Conservation (phyloP, 2,888 invertebrate species). For the Galerucella calmariensis region DNA sequence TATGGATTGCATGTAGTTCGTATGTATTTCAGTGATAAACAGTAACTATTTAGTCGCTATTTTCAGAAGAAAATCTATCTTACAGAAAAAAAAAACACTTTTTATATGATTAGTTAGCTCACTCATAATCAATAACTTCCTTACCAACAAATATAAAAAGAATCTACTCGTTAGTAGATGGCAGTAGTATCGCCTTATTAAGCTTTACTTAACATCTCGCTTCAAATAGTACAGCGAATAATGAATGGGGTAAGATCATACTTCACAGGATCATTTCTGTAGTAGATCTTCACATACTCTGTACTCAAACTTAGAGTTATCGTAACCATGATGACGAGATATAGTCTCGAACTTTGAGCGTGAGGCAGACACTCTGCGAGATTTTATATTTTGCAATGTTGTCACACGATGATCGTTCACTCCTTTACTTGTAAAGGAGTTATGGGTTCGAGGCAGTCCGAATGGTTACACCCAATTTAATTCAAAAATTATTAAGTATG, state of each 20-base stretch:
- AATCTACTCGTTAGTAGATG: neutral
- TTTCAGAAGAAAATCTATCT: neutral
- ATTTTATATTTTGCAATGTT: slow-evolving; percentile 35
- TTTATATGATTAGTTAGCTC: neutral
- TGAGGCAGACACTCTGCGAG: slow-evolving; percentile 61
- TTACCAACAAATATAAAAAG: neutral
- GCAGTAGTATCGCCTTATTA: neutral
- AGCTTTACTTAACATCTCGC: neutral
- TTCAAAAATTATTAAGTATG: too few relatives aligned
- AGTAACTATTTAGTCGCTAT: neutral
- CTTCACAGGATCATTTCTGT: too few relatives aligned
- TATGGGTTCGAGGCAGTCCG: slow-evolving; percentile 55
- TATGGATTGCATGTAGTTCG: too few relatives aligned
- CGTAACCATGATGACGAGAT: slow-evolving; percentile 71
- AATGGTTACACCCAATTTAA: slow-evolving; percentile 60
- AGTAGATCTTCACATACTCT: slow-evolving; percentile 72
- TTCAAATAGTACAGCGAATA: neutral
- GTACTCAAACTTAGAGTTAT: slow-evolving; percentile 66
- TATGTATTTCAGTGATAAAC: too few relatives aligned
- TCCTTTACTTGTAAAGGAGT: too few relatives aligned
- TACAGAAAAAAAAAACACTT: too few relatives aligned
- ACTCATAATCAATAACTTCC: neutral
- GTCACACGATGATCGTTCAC: slow-evolving; percentile 61
- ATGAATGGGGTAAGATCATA: slow-evolving; percentile 56
- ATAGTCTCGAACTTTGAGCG: slow-evolving; percentile 68